Percentiles rank a stretch among this genome's conserved stretches.
These are phyloP conservation scores for Lerema accius DNA, from an alignment of 1,140 invertebrate genomes.

Conservation along the genomic window DNA sequence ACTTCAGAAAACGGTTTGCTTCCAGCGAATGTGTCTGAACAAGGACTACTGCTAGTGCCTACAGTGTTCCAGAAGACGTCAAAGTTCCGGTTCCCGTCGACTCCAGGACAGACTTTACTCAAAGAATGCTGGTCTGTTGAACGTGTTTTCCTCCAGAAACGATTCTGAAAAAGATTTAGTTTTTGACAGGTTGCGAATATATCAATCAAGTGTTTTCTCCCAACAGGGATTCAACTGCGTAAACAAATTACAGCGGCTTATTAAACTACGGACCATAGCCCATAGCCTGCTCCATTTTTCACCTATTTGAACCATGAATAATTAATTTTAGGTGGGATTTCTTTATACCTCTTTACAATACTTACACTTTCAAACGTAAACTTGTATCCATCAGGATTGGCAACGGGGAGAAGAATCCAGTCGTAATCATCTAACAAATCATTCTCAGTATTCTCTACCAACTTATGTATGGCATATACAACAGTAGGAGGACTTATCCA, in stretches of 20 bases:
- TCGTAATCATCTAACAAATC: conserved; percentile 70
- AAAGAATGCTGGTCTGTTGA: conserved; percentile 37
- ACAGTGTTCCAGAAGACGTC: conserved; percentile 82
- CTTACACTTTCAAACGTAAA: conserved; percentile 52
- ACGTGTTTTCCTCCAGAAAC: conserved; percentile 45
- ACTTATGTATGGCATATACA: conserved; percentile 85
- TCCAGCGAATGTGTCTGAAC: conserved; percentile 87
- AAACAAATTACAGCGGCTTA: too few species aligned
- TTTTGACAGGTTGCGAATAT: too few species aligned
- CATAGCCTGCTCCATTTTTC: too few species aligned
- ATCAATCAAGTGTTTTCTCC: too few species aligned
- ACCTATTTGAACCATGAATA: too few species aligned
- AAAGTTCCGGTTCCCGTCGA: conserved; percentile 86
- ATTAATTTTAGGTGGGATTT: too few species aligned
- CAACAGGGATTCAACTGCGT: too few species aligned
- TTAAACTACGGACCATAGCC: too few species aligned
- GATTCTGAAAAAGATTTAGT: conserved; percentile 35
- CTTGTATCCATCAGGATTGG: conserved; percentile 83
- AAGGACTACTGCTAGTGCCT: conserved; percentile 79
- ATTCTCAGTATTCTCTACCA: conserved; percentile 83
- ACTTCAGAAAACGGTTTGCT: conserved; percentile 87
- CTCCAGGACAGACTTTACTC: conserved; percentile 77
- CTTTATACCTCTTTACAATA: too few species aligned
- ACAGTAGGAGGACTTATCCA: conserved; percentile 87
- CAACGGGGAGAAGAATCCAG: conserved; percentile 80